phyloP scores from a whole-genome alignment of 2,888 invertebrate genomes.

The Cheilosia grossa region DNA sequence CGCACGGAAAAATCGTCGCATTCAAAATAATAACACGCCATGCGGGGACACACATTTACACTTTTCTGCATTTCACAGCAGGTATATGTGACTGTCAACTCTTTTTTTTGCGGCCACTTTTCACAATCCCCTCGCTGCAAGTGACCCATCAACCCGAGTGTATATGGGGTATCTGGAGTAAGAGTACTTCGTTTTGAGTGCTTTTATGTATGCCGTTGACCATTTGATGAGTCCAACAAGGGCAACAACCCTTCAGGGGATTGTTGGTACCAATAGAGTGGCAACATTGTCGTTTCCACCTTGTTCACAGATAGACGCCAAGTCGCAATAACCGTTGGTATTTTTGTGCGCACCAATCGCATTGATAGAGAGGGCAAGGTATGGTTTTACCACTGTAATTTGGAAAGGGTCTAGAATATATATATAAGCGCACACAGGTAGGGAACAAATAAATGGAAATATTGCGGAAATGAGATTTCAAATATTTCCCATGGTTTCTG shows the following conservation, averaged over 20 bases:
- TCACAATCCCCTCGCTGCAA: conserved; percentile 1
- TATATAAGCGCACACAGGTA: too few species aligned
- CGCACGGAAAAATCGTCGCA: conserved; percentile 2
- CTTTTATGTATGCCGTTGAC: conserved; percentile 47
- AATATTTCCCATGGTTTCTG: too few species aligned
- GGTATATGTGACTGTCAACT: background rate
- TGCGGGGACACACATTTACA: background rate
- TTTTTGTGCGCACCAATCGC: background rate
- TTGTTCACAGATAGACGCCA: conserved; percentile 1
- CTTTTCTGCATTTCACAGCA: conserved; percentile 12
- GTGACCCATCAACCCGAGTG: conserved; percentile 15
- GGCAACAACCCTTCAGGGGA: conserved; percentile 42
- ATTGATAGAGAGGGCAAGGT: too few species aligned
- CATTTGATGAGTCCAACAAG: conserved; percentile 60
- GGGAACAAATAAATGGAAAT: too few species aligned
- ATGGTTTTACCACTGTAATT: background rate
- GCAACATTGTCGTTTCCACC: conserved; percentile 44
- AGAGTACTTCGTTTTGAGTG: background rate
- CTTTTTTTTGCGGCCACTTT: background rate
- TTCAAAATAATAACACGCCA: conserved; percentile 43
- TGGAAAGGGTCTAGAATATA: background rate
- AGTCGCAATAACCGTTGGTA: conserved; percentile 29
- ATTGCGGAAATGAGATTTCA: too few species aligned
- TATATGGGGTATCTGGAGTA: background rate
- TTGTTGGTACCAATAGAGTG: conserved; percentile 31